phyloP scores from a whole-genome alignment of 2,797 vertebrate genomes.

The Furcifer pardalis region DNA sequence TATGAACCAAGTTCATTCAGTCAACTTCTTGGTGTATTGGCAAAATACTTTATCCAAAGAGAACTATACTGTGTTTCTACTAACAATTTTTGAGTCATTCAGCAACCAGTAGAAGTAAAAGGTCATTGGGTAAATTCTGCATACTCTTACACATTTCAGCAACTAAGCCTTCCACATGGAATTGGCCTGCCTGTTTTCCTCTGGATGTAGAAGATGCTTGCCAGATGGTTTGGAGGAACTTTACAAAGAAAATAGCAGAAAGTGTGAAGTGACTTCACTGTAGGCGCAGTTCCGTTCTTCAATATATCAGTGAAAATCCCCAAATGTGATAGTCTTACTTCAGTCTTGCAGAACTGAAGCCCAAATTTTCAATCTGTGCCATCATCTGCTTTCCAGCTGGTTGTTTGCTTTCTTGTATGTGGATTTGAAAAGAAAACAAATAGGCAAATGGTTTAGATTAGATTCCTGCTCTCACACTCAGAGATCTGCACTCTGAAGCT shows the following conservation, averaged over 20 bases:
- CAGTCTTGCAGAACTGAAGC: conserved; percentile 10
- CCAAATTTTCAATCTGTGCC: conserved; percentile 8
- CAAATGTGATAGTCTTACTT: conserved; percentile 11
- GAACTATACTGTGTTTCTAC: conserved; percentile 13
- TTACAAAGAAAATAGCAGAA: neutral
- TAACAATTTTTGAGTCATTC: neutral
- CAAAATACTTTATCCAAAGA: neutral
- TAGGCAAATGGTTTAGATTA: conserved; percentile 8
- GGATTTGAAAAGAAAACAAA: conserved; percentile 25
- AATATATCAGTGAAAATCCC: neutral
- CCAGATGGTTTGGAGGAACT: conserved; percentile 15
- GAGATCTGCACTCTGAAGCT: neutral
- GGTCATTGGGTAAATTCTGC: conserved; percentile 2
- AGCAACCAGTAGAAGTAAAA: neutral
- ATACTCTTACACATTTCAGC: neutral
- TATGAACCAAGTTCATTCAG: neutral
- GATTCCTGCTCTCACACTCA: conserved; percentile 14
- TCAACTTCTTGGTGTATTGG: neutral
- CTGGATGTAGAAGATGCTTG: conserved; percentile 10
- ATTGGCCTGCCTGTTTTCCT: neutral
- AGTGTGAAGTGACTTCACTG: conserved; percentile 16
- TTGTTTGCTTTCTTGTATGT: conserved; percentile 20
- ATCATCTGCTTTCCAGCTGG: conserved; percentile 29
- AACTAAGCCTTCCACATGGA: conserved; percentile 10
- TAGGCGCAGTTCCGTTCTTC: conserved; percentile 5